Conservation (phyloP, 1,140 invertebrate species). For the Aphidius ervi region DNA sequence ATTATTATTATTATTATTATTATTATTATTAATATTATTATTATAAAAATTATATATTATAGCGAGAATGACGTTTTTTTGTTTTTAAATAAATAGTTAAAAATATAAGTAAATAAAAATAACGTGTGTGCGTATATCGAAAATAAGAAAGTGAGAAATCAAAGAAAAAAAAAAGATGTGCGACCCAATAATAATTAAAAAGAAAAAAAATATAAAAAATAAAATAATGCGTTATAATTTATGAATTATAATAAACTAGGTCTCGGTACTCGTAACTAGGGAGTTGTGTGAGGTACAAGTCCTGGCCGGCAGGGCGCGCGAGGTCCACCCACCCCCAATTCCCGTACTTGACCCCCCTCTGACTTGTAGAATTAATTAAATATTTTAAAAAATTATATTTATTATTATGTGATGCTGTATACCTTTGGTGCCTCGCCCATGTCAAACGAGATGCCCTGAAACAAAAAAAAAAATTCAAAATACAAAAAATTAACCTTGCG, state of each 20-base stretch:
- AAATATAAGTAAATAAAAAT: not conserved
- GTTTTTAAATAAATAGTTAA: not conserved
- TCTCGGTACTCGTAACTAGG: constrained; percentile 56
- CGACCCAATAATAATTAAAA: not conserved
- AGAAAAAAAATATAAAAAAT: not conserved
- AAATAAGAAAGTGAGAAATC: not conserved
- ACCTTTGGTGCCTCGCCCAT: constrained; percentile 26
- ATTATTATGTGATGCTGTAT: constrained; percentile 20
- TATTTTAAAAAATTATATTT: constrained; percentile 9
- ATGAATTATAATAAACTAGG: constrained; percentile 37
- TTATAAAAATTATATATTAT: no score
- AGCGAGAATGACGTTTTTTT: no score
- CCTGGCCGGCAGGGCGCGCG: constrained; percentile 54
- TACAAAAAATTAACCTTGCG: constrained; percentile 16
- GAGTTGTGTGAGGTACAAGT: constrained; percentile 57
- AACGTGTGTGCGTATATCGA: not conserved
- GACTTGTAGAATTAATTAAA: constrained; percentile 25
- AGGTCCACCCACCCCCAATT: constrained; percentile 48
- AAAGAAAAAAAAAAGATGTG: not conserved
- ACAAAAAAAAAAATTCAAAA: constrained; percentile 17
- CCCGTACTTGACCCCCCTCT: constrained; percentile 49
- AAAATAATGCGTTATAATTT: constrained; percentile 24
- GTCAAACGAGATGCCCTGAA: constrained; percentile 17
- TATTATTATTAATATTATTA: no score
- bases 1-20: no score